Percentiles rank a stretch among this genome's conserved stretches.
Conservation (phyloP, 1,140 invertebrate genomes). For the Elymnias hypermnestra region DNA sequence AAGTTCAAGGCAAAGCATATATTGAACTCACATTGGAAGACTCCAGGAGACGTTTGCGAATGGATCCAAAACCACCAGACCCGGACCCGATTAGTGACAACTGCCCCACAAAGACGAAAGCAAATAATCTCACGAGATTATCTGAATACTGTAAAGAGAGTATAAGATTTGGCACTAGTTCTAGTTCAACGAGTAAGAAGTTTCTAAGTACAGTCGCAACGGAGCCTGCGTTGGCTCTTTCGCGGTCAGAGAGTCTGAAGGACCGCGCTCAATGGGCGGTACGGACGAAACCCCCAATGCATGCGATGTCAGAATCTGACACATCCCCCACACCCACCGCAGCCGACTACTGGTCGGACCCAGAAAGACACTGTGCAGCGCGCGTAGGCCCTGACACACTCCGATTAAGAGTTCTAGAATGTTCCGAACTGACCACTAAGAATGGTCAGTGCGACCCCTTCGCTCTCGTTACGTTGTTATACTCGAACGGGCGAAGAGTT, state of each 20-base stretch:
- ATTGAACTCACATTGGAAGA: constrained; percentile 79
- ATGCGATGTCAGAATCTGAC: constrained; percentile 57
- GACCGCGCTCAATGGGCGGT: constrained; percentile 59
- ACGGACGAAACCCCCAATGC: constrained; percentile 56
- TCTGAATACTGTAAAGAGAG: constrained; percentile 70
- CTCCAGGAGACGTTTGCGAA: constrained; percentile 56
- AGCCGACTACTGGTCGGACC: constrained; percentile 71
- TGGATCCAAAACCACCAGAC: constrained; percentile 62
- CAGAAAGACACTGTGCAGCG: constrained; percentile 63
- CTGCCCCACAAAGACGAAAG: constrained; percentile 52
- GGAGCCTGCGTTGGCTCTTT: constrained; percentile 54
- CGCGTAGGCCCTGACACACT: constrained; percentile 68
- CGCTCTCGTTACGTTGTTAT: constrained; percentile 86
- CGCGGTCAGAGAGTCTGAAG: constrained; percentile 65
- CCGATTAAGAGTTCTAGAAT: constrained; percentile 84
- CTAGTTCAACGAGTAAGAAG: constrained; percentile 70
- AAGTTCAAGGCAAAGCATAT: constrained; percentile 91
- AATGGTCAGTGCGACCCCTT: constrained; percentile 95
- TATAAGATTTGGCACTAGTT: constrained; percentile 66
- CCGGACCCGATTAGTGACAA: constrained; percentile 47
- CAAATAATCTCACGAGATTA: constrained; percentile 57
- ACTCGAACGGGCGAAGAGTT: constrained; percentile 87
- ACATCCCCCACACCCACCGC: constrained; percentile 61
- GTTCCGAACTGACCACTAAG: constrained; percentile 90
- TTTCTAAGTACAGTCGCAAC: constrained; percentile 50